Evolutionary conservation across 1,140 invertebrate genomes (phyloP), one percentile per base, ranked within the genome.

Genomic region (Monomorium pharaonis): DNA sequence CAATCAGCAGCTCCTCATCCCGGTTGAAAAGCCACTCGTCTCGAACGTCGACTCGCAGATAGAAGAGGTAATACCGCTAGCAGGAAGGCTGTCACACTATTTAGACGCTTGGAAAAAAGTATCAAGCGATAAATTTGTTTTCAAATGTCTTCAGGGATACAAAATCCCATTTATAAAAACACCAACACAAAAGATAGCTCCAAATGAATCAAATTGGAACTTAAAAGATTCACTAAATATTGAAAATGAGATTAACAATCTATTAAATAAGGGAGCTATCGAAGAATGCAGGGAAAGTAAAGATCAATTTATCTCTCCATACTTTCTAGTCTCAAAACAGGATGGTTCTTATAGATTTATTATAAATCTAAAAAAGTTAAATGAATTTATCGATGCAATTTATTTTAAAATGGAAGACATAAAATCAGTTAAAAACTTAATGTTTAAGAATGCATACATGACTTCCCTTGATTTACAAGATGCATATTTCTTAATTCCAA

Each of bases 321-420:
- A 65, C 37, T 78, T 78, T 65, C 18, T 78, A 9, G 24, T 67
- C 33, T 7, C 16, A 81, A 81, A 69, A 24, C 78, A 0, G 49
- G 37, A 69, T 24, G 78, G 78, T 16, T 14, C n/a, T 5, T 42
- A 44, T 33, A 58, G 65, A 24, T 81, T 81, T 58, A 81, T 81
- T 2, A 30, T 81, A 16, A 62, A 81, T 21, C 3, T 81, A 1
- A 69, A 81, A 69, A n/a, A 56, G 1, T 44, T 81, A 58, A 81
- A 81, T 69, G 3, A 67, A n/a, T 81, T 81, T 42, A 69, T 81
- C 16, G 16, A 37, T 24, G 0, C 63, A 12, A 0, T 3, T 3
- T 65, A 81, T 44, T 81, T 81, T 44, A 81, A 69, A 44, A 56
- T 81, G 65, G 51, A 81, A 16, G 63, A 70, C 5, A 49, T 65